Base-by-base conservation (phyloP, 2,888 invertebrate genomes). In the Cetonia aurata region DNA sequence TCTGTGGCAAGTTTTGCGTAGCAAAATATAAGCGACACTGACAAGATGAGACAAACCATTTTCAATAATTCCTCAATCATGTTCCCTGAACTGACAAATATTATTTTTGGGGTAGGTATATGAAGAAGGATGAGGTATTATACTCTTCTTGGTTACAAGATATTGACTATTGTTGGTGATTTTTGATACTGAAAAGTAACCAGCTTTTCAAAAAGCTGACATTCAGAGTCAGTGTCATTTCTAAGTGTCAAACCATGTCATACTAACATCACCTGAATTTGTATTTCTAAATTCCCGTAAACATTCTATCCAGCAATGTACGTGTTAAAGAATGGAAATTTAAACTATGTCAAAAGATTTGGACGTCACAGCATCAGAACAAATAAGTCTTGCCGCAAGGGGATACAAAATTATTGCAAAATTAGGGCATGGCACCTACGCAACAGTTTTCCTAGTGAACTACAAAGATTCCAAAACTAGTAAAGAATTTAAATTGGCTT, bases 401-500 rank as follows among this genome's bases (percentile, higher is more conserved):
- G 92, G 92, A 25, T 92, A 92, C 80, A 87, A 86, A 77, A 85
- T 92, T 67, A 79, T 89, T 56, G 89, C 87, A 79, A 89, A 90
- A 83, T 82, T 93, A 41, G 93, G 92, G 48, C 92, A 93, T 84
- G 93, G 93, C 46, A 91, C 92, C 1, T 93, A 93, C 78, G 92
- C 93, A 1, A 92, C 91, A 86, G 93, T 93, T 79, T 85, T 84
- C 75, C 78, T 86, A 50, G 85, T 85, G 76, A 72, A 83, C 37
- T 77, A 65, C 55, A 73, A 73, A 52, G 73, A 69, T 17, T 68
- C 72, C 10, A 76, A 71, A 44, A 72, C 73, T 13, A 78, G 77
- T 8, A 75, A 77, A 66, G 75, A 71, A 48, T 74, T 77, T 75
- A 85, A 86, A 48, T 79, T 92, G 75, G 93, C 93, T 0, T 93